These are phyloP conservation scores for Chamaetylas fuelleborni DNA, from an alignment of 2,113 vertebrate species.

Conservation along the genomic window DNA sequence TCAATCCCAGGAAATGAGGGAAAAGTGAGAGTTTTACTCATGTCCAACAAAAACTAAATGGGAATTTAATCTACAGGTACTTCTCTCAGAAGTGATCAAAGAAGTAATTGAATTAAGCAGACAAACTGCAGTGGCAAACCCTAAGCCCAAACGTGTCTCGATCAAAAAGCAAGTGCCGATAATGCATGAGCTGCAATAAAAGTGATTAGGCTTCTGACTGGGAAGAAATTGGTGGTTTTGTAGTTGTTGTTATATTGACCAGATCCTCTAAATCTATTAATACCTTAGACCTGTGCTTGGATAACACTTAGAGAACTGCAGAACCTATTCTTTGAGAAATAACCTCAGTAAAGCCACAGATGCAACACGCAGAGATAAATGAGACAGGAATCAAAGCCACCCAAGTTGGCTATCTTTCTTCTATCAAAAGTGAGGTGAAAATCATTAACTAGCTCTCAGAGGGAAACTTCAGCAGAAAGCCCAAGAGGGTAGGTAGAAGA, in stretches of 20 bases:
- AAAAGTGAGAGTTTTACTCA: neutral
- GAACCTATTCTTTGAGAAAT: neutral
- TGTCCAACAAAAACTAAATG: neutral
- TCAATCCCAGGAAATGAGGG: neutral
- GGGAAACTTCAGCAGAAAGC: neutral
- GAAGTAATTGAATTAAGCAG: slow-evolving; percentile 28
- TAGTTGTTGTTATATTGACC: neutral
- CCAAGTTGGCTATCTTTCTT: neutral
- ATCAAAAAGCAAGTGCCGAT: neutral
- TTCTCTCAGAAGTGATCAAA: slow-evolving; percentile 1
- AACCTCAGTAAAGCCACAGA: neutral
- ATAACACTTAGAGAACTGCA: neutral
- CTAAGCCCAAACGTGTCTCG: neutral
- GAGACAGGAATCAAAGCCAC: neutral
- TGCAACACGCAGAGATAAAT: neutral
- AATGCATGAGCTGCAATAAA: neutral
- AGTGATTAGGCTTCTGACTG: neutral
- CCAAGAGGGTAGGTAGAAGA: neutral
- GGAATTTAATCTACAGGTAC: neutral
- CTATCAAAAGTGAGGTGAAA: neutral
- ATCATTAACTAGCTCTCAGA: neutral
- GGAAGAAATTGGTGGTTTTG: neutral
- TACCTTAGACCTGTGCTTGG: neutral
- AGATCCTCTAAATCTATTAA: neutral
- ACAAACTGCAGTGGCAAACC: neutral